Evolutionary conservation across 2,888 invertebrate species (phyloP).

Genomic region (Ceramica pisi): DNA sequence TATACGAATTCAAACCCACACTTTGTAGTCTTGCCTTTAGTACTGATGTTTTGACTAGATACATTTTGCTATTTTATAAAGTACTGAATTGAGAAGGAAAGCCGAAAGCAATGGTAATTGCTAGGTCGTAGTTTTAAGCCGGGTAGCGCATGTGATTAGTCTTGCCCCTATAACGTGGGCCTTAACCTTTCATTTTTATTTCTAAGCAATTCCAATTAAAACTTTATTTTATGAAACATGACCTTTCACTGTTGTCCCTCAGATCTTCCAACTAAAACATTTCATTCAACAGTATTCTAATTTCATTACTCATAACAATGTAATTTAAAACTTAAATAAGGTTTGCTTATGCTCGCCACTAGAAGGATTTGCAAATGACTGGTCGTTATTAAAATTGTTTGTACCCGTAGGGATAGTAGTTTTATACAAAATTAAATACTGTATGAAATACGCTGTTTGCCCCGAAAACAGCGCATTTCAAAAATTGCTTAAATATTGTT

Average conservation of each 20-base stretch:
- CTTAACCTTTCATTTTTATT: not conserved
- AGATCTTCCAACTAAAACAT: constrained; percentile 8
- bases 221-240: constrained; percentile 11
- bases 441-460: not conserved
- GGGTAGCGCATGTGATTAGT: no score
- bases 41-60: no score
- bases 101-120: no score
- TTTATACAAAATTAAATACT: constrained; percentile 14
- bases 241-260: constrained; percentile 2
- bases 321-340: constrained; percentile 34
- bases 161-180: not conserved
- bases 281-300: not conserved
- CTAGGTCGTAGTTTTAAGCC: no score
- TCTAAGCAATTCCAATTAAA: constrained; percentile 31
- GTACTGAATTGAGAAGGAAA: no score
- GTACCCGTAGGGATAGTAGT: not conserved
- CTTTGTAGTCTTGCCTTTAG: no score
- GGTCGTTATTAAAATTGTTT: constrained; percentile 10
- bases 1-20: no score
- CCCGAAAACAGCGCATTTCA: no score
- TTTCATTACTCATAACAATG: constrained; percentile 13
- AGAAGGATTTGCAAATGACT: constrained; percentile 11
- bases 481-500: no score
- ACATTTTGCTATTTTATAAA: no score
- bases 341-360: not conserved